Evolutionary conservation across 2,888 invertebrate genomes (phyloP).

Genomic region (Lepidocyrtinus sp.): DNA sequence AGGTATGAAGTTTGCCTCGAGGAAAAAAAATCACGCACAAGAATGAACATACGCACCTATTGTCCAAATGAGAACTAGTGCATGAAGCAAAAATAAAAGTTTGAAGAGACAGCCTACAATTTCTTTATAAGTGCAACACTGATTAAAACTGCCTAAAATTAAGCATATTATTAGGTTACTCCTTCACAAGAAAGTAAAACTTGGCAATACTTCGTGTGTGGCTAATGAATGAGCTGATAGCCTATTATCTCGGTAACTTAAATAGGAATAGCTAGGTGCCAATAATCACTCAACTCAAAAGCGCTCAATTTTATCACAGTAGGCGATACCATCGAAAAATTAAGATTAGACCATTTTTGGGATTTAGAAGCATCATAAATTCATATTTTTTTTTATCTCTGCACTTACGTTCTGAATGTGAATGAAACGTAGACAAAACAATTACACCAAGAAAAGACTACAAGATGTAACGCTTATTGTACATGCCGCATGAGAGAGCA

Average conservation of each 20-base stretch:
- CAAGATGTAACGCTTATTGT: neutral
- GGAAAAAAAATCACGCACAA: no score
- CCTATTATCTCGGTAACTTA: neutral
- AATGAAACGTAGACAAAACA: neutral
- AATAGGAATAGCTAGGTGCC: neutral
- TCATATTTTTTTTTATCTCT: neutral
- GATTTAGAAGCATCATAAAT: neutral
- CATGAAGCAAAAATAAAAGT: neutral
- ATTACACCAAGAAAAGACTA: neutral
- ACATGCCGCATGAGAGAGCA: neutral
- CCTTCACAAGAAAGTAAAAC: neutral
- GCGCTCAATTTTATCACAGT: neutral
- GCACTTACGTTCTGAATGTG: neutral
- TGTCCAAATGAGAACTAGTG: slow-evolving; percentile 16
- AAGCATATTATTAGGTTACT: neutral
- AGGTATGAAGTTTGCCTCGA: no score
- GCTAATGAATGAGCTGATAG: neutral
- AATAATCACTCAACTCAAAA: neutral
- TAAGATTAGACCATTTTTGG: neutral
- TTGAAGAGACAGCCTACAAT: neutral
- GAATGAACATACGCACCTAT: no score
- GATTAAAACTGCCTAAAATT: neutral
- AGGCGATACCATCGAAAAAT: neutral
- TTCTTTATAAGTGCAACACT: neutral
- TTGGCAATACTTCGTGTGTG: neutral